Evolutionary conservation across 2,888 invertebrate genomes (phyloP).

Genomic region (Rhodophaea formosa): DNA sequence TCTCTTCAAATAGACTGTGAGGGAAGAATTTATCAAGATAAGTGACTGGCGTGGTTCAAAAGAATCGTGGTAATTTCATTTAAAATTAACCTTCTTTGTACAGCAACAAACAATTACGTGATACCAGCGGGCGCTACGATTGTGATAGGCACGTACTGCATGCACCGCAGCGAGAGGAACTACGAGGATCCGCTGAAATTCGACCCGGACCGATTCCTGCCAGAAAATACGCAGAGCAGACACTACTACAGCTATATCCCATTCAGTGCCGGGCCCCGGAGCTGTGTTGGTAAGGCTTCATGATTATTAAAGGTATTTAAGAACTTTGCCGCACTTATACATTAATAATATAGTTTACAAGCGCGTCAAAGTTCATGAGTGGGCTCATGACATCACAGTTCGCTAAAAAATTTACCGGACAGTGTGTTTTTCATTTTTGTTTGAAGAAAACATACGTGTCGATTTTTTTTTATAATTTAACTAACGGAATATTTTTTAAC

Average conservation of each 20-base stretch:
- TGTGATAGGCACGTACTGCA: conserved; percentile 83
- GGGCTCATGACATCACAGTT: no score
- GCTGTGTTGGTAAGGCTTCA: conserved; percentile 84
- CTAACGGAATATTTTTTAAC: no score
- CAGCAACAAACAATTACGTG: conserved; percentile 83
- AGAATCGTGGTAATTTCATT: no score
- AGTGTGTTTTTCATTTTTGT: no score
- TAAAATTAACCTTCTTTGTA: conserved; percentile 28
- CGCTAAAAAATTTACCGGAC: no score
- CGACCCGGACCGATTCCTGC: conserved; percentile 88
- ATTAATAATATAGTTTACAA: no score
- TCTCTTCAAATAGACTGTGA: no score
- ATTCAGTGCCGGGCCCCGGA: conserved; percentile 90
- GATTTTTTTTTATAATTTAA: no score
- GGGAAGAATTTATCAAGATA: no score
- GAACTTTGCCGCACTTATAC: not conserved
- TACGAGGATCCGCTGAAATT: conserved; percentile 84
- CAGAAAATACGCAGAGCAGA: conserved; percentile 85
- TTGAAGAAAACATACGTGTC: no score
- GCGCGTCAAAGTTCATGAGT: no score
- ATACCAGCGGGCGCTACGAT: conserved; percentile 87
- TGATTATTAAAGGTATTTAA: not conserved
- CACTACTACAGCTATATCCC: conserved; percentile 90
- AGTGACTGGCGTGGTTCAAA: no score
- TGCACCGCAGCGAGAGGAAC: conserved; percentile 84